Base-by-base conservation (phyloP, 2,888 invertebrate genomes). In the Agrochola lychnidis region DNA sequence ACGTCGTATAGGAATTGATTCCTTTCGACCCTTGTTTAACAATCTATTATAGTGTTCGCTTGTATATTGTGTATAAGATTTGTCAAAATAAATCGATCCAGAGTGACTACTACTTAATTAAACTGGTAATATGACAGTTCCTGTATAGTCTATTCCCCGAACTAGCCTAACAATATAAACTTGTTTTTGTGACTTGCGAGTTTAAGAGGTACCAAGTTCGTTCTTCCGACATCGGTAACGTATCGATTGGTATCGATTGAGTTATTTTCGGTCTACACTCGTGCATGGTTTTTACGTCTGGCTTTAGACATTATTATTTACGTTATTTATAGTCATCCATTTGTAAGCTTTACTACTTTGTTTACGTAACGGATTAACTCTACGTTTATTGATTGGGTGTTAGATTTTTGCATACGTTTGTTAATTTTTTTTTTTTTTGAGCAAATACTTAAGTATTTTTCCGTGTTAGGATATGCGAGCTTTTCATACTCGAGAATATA, bases 181-280 rank as follows among this genome's bases (percentile, higher is more conserved):
- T 16, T 42, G 57, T 57, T 70, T 68, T 70, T 25, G 22, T 53
- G 61, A 2, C 14, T 61, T 14, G 25, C 7, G 42, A 51, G 64
- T 61, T 79, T 36, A 63, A 66, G 80, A 59, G 62, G 45, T 56
- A 53, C n/a, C 36, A 62, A 51, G 62, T 70, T 53, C 63, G 53
- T 63, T 57, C 59, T 12, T 25, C 59, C 56, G 61, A 42, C 63
- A 70, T 61, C 63, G 40, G 56, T 61, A 72, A 56, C 36, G 48
- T 73, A 82, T 76, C 70, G 85, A 82, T 73, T 45, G 85, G 42
- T 73, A 85, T 85, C 82, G 82, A 83, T 73, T 45, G 86, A 57
- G 77, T 73, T 83, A 83, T 83, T 83, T 82, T 70, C n/a, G 77
- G 56, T 51, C 63, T 22, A 76, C 51, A 70, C 59, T 85, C 86